A percentile compares a stretch with the other conserved stretches of the same genome.
These are phyloP conservation scores for Anastrepha ludens DNA, from an alignment of 1,140 invertebrate genomes.

Conservation along the genomic window DNA sequence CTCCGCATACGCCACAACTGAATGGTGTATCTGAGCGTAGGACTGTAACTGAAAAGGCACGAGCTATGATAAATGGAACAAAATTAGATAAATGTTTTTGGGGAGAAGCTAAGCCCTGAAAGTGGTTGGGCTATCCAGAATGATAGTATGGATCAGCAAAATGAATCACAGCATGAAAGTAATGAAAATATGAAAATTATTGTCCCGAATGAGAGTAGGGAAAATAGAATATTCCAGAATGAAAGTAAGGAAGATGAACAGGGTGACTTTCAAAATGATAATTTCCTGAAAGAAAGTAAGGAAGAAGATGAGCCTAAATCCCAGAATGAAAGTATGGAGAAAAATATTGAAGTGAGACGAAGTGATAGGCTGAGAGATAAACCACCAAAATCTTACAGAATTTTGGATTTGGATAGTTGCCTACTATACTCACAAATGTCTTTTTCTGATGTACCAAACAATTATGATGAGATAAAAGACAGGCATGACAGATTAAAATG, in stretches of 20 bases:
- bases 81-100: slow-evolving; percentile 66
- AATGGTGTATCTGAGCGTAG: slow-evolving; percentile 76
- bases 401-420: slow-evolving; percentile 58
- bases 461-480: slow-evolving; percentile 67
- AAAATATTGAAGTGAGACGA: slow-evolving; percentile 55
- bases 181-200: slow-evolving; percentile 3
- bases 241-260: slow-evolving; percentile 49
- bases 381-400: slow-evolving; percentile 62
- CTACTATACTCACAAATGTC: slow-evolving; percentile 61
- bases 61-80: slow-evolving; percentile 70
- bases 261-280: slow-evolving; percentile 57
- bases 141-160: slow-evolving; percentile 51
- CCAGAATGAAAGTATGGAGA: not conserved
- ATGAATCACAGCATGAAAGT: slow-evolving; percentile 45
- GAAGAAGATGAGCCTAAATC: slow-evolving; percentile 55
- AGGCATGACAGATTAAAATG: slow-evolving; percentile 65
- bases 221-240: slow-evolving; percentile 50
- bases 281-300: slow-evolving; percentile 55
- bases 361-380: slow-evolving; percentile 64
- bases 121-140: slow-evolving; percentile 20
- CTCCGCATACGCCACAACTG: slow-evolving; percentile 75
- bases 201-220: slow-evolving; percentile 54
- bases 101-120: slow-evolving; percentile 66
- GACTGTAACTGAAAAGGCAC: slow-evolving; percentile 74
- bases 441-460: slow-evolving; percentile 61